phyloP scores from a whole-genome alignment of 2,797 vertebrate species.

The Pelobates cultripes region DNA sequence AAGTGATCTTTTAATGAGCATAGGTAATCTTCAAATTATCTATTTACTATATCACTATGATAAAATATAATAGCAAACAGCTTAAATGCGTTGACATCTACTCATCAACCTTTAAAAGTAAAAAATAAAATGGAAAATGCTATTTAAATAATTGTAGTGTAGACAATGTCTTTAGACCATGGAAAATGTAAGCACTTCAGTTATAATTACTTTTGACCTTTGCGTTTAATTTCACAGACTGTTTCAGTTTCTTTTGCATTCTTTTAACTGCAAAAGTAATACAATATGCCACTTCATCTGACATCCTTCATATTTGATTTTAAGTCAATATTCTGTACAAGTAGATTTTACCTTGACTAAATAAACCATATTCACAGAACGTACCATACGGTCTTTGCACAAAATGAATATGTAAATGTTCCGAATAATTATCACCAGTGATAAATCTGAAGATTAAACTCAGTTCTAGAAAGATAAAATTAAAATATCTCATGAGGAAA shows the following conservation, averaged over 20 bases:
- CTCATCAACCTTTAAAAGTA: conserved; percentile 38
- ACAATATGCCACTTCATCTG: conserved; percentile 52
- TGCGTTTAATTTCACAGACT: conserved; percentile 53
- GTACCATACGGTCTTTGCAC: conserved; percentile 49
- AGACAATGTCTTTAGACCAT: conserved; percentile 49
- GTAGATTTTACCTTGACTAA: conserved; percentile 52
- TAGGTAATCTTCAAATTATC: conserved; percentile 25
- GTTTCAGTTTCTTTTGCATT: conserved; percentile 29
- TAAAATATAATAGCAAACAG: conserved; percentile 42
- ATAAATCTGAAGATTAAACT: conserved; percentile 53
- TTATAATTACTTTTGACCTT: conserved; percentile 57
- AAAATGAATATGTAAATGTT: conserved; percentile 57
- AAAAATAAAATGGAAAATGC: conserved; percentile 44
- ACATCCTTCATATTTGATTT: conserved; percentile 58
- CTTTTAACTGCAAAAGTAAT: conserved; percentile 54
- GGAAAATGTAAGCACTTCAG: conserved; percentile 49
- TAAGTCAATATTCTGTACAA: conserved; percentile 54
- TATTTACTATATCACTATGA: conserved; percentile 28
- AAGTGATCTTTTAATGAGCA: conserved; percentile 21
- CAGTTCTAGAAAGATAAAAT: conserved; percentile 59
- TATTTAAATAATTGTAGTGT: conserved; percentile 54
- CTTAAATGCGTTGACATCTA: conserved; percentile 28
- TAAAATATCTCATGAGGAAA: conserved; percentile 53
- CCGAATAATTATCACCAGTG: conserved; percentile 58
- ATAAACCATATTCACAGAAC: conserved; percentile 47